Percentiles rank a stretch among this genome's conserved stretches.
phyloP scores from a whole-genome alignment of 2,797 vertebrate genomes.

The Alauda arvensis region DNA sequence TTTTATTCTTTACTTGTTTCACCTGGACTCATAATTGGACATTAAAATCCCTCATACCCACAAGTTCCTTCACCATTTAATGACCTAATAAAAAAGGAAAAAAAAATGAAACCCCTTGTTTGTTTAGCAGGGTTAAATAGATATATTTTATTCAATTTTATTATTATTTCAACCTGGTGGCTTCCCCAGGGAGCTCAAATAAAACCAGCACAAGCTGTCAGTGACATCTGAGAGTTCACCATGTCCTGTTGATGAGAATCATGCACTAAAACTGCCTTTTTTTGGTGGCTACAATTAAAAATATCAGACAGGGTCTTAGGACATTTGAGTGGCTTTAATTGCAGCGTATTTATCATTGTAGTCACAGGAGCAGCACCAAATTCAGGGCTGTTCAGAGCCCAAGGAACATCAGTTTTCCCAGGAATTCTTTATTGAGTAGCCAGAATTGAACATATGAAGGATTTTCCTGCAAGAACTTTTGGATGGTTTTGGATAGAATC shows the following conservation, averaged over 20 bases:
- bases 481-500: background rate
- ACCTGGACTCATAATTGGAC: background rate
- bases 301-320: background rate
- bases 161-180: background rate
- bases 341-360: background rate
- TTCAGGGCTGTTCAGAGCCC: background rate
- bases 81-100: background rate
- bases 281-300: background rate
- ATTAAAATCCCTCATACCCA: background rate
- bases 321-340: background rate
- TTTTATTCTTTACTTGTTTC: background rate
- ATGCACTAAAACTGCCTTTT: background rate
- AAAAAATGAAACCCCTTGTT: background rate
- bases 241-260: background rate
- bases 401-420: background rate
- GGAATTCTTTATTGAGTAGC: background rate
- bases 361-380: background rate
- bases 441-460: background rate
- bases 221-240: background rate
- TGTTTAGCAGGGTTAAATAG: background rate
- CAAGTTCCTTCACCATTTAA: background rate
- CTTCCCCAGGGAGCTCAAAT: background rate
- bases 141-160: background rate
- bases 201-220: background rate
- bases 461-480: background rate